phyloP scores from a whole-genome alignment of 2,888 invertebrate species.

The Pristionchus entomophagus region DNA sequence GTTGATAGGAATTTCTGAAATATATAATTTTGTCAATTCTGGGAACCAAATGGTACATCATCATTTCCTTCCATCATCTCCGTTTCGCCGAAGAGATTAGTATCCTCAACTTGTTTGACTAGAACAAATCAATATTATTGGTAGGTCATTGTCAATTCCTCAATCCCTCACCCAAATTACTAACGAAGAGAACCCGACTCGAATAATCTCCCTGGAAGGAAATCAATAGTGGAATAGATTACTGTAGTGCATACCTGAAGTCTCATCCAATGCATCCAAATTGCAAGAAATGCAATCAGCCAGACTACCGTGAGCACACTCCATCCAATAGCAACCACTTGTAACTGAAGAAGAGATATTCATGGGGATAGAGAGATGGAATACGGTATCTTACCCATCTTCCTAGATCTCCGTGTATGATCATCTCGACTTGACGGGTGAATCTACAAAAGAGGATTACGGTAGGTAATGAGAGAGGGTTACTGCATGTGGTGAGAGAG shows the following conservation, averaged over 20 bases:
- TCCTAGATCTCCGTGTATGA: background rate
- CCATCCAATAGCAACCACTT: background rate
- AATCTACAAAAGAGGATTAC: background rate
- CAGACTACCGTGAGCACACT: background rate
- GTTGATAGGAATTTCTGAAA: background rate
- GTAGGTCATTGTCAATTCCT: background rate
- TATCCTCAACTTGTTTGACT: background rate
- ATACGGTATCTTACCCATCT: background rate
- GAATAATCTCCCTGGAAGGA: background rate
- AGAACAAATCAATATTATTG: background rate
- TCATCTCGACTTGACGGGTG: background rate
- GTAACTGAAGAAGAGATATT: background rate
- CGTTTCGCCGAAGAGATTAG: background rate
- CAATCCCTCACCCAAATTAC: background rate
- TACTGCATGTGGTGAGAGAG: too few relatives aligned
- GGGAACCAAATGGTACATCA: background rate
- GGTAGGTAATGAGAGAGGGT: too few relatives aligned
- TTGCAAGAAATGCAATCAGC: background rate
- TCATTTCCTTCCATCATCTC: background rate
- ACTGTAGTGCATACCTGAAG: background rate
- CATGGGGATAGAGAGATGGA: too few relatives aligned
- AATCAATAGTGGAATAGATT: background rate
- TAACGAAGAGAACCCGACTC: background rate
- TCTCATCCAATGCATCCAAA: background rate
- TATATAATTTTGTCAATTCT: too few relatives aligned